Conservation (phyloP, 2,888 invertebrate species). For the Pocota personata region DNA sequence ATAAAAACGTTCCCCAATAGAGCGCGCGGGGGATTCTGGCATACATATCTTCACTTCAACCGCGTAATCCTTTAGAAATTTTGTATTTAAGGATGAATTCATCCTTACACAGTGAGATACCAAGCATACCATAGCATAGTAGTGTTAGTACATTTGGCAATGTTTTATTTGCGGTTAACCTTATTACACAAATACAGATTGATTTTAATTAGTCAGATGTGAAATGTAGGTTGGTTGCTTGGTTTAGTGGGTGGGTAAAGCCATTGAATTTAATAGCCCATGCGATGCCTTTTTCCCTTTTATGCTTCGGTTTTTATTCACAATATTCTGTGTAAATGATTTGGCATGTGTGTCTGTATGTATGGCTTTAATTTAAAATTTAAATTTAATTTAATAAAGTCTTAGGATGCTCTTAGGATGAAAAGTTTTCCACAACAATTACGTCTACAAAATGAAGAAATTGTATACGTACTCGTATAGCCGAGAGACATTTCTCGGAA, state of each 20-base stretch:
- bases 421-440: not conserved
- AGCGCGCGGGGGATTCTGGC: not conserved
- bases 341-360: not conserved
- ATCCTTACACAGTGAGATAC: not conserved
- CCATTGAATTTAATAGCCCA: not conserved
- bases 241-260: not conserved
- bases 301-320: not conserved
- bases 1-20: not conserved
- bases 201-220: conserved; percentile 58
- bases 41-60: not conserved
- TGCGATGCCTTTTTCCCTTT: not conserved
- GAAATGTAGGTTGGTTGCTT: conserved; percentile 25
- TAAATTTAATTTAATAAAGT: conserved; percentile 3
- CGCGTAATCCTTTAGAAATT: conserved; percentile 1
- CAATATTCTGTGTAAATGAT: not conserved
- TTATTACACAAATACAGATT: conserved; percentile 30
- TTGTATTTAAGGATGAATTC: not conserved
- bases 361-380: conserved; percentile 6
- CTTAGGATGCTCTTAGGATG: not conserved
- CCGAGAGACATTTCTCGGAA: not conserved
- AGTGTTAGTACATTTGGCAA: conserved; percentile 1
- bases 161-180: conserved; percentile 54
- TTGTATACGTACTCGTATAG: not conserved
- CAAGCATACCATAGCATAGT: not conserved
- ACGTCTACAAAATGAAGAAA: not conserved